Conservation (phyloP, 2,888 invertebrate species). For the Brenthis ino region DNA sequence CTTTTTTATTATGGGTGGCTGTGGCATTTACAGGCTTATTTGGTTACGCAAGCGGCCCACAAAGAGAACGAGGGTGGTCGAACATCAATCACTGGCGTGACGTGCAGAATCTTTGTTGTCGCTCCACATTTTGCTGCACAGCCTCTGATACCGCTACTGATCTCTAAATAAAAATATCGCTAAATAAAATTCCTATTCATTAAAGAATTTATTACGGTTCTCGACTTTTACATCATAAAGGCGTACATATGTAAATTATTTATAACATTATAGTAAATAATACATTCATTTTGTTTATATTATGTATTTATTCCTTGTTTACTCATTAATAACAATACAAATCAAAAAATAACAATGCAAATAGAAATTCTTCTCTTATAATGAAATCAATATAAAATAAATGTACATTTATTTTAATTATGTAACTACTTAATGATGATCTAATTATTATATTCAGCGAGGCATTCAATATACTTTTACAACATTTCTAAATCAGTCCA, state of each 20-base stretch:
- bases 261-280: no score
- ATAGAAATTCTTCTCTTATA: no score
- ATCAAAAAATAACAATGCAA: no score
- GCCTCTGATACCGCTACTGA: constrained; percentile 53
- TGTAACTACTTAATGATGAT: no score
- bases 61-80: constrained; percentile 52
- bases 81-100: constrained; percentile 74
- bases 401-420: no score
- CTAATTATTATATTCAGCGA: no score
- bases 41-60: constrained; percentile 58
- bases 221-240: constrained; percentile 11
- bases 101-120: constrained; percentile 65
- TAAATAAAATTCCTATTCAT: constrained; percentile 41
- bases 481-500: no score
- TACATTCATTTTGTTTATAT: no score
- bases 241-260: not conserved
- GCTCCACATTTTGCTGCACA: constrained; percentile 55
- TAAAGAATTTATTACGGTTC: constrained; percentile 16
- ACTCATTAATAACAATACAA: no score
- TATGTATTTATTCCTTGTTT: no score
- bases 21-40: constrained; percentile 55
- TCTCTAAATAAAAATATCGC: constrained; percentile 46
- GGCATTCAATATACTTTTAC: no score
- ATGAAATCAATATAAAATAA: no score
- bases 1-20: constrained; percentile 43